These are phyloP conservation scores for Emydoidea blandingii DNA, from an alignment of 2,797 vertebrate species.

Conservation along the genomic window DNA sequence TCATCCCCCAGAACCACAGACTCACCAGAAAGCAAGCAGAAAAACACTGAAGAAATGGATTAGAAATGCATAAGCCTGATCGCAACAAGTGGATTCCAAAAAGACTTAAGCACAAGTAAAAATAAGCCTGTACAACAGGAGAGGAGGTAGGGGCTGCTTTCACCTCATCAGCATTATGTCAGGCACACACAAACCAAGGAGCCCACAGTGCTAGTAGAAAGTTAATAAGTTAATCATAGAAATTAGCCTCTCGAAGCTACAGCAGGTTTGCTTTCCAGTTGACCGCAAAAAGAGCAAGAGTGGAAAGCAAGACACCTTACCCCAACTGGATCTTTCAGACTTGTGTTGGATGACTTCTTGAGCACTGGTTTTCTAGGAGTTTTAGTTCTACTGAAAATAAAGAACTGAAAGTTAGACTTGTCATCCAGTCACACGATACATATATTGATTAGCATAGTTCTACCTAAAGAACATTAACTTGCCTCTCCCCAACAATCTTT, in stretches of 20 bases:
- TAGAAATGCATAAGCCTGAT: not conserved
- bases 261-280: not conserved
- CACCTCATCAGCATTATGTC: not conserved
- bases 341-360: conserved; percentile 85
- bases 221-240: not conserved
- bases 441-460: not conserved
- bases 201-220: not conserved
- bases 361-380: conserved; percentile 84
- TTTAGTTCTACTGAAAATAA: conserved; percentile 82
- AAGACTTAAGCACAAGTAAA: not conserved
- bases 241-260: not conserved
- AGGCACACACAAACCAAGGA: not conserved
- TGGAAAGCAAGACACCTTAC: conserved; percentile 80
- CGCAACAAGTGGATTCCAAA: not conserved
- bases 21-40: not conserved
- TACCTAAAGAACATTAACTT: not conserved
- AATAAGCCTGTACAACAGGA: too few species aligned
- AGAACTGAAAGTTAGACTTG: not conserved
- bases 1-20: too few species aligned
- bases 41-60: not conserved
- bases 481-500: not conserved
- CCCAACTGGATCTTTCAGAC: conserved; percentile 92
- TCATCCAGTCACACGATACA: not conserved
- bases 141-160: not conserved
- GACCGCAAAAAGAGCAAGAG: not conserved